These are phyloP conservation scores for Formicarius rufipectus DNA, from an alignment of 2,113 vertebrate genomes.

Conservation along the genomic window DNA sequence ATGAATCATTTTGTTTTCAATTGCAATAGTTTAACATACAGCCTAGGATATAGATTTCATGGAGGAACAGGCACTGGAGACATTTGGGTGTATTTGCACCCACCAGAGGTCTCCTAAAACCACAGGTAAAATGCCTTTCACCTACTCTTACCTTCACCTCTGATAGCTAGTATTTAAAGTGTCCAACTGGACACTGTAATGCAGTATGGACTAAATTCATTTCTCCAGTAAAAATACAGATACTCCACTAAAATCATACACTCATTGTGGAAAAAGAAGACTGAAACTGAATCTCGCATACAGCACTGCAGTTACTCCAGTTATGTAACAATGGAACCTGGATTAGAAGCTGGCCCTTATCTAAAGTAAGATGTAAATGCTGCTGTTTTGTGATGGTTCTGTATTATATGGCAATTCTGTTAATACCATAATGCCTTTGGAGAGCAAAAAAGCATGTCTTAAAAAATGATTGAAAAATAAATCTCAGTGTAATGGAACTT, in stretches of 20 bases:
- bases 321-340: background rate
- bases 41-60: background rate
- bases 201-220: background rate
- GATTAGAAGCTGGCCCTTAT: background rate
- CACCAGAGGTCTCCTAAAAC: background rate
- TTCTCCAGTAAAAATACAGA: background rate
- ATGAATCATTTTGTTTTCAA: background rate
- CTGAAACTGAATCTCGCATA: background rate
- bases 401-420: background rate
- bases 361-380: background rate
- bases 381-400: background rate
- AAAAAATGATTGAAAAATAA: conserved; percentile 39
- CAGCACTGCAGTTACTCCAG: background rate
- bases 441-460: background rate
- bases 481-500: conserved; percentile 33
- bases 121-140: background rate
- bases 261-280: background rate
- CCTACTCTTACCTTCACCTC: background rate
- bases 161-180: background rate
- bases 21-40: background rate
- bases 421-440: background rate
- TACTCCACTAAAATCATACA: background rate
- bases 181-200: background rate
- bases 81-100: background rate
- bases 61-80: background rate